Evolutionary conservation across 2,888 invertebrate genomes (phyloP).

Genomic region (Dendrolimus pini): DNA sequence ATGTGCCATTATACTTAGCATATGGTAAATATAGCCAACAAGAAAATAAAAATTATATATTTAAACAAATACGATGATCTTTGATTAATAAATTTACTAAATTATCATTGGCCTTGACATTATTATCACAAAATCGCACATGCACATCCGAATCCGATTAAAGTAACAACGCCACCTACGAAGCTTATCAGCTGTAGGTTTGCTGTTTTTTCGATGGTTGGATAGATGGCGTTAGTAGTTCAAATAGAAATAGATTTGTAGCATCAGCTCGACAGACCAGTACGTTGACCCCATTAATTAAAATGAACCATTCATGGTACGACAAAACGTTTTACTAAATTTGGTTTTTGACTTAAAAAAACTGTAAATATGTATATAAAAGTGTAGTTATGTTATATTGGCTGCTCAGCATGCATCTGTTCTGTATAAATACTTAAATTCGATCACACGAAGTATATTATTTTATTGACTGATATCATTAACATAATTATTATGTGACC

Average conservation of each 20-base stretch:
- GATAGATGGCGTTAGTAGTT: conserved; percentile 46
- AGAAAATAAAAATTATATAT: conserved; percentile 6
- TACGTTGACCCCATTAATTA: background rate
- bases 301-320: background rate
- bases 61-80: conserved; percentile 13
- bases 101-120: conserved; percentile 67
- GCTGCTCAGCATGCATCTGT: too few species aligned
- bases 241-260: conserved; percentile 11
- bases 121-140: conserved; percentile 59
- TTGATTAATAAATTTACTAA: conserved; percentile 6
- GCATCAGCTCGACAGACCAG: conserved; percentile 17
- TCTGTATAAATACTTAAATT: too few species aligned
- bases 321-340: background rate
- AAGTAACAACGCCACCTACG: conserved; percentile 31
- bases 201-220: conserved; percentile 13
- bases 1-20: background rate
- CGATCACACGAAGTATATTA: too few species aligned
- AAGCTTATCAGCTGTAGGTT: conserved; percentile 12
- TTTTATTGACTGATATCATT: too few species aligned
- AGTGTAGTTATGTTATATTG: too few species aligned
- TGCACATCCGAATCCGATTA: conserved; percentile 25
- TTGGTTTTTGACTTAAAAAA: too few species aligned
- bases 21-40: background rate
- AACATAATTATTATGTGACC: too few species aligned
- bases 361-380: too few species aligned